phyloP scores from a whole-genome alignment of 2,888 invertebrate species.

The Zootermopsis nevadensis region DNA sequence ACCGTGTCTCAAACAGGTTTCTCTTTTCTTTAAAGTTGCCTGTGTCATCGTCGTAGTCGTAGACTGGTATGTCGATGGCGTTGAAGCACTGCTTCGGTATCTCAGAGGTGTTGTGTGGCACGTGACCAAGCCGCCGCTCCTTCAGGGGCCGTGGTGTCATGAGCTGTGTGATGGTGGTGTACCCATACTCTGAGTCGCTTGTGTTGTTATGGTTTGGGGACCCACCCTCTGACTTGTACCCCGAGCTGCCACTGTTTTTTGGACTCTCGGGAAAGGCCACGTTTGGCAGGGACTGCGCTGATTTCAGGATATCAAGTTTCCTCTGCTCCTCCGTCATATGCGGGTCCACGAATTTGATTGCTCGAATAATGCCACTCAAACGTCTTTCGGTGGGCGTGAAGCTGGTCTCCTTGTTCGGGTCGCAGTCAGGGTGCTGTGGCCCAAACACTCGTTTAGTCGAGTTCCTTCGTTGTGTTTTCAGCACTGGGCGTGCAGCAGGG shows the following conservation, averaged over 20 bases:
- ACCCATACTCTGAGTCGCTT: conserved; percentile 66
- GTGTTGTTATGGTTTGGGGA: not conserved
- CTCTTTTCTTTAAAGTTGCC: not conserved
- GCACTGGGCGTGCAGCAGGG: too few species aligned
- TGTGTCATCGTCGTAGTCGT: conserved; percentile 13
- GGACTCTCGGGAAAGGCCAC: not conserved
- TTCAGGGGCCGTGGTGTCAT: conserved; percentile 68
- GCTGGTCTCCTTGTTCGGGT: not conserved
- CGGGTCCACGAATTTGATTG: not conserved
- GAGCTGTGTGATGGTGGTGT: conserved; percentile 71
- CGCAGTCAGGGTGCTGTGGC: conserved; percentile 32
- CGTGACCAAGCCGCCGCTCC: conserved; percentile 45
- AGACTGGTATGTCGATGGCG: conserved; percentile 51
- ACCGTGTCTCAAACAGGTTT: conserved; percentile 45
- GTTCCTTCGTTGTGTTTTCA: too few species aligned
- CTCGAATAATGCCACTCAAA: not conserved
- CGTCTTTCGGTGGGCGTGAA: conserved; percentile 19
- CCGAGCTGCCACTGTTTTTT: conserved; percentile 64
- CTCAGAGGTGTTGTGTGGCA: conserved; percentile 52
- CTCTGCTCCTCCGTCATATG: not conserved
- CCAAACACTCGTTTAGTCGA: conserved; percentile 28
- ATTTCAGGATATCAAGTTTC: not conserved
- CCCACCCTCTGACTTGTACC: conserved; percentile 65
- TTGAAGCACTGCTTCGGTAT: conserved; percentile 59
- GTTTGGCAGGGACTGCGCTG: conserved; percentile 6